These are phyloP conservation scores for Allygus modestus DNA, from an alignment of 2,888 invertebrate genomes.

Conservation along the genomic window DNA sequence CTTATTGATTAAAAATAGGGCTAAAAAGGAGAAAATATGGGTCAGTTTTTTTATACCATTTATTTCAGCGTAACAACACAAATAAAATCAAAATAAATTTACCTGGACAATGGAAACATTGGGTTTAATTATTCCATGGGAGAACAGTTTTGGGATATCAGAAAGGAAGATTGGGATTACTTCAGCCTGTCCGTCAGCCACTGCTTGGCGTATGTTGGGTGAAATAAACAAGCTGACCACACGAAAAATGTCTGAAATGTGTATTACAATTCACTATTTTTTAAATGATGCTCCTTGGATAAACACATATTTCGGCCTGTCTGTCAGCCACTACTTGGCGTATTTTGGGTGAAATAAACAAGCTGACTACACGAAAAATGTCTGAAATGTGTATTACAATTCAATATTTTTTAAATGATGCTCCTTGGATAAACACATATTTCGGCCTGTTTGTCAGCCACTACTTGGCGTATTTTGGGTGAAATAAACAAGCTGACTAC, in stretches of 20 bases:
- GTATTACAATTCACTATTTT: too few species aligned
- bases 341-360: conserved; percentile 96
- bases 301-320: too few species aligned
- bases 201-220: conserved; percentile 91
- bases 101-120: conserved; percentile 90
- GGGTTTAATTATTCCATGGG: conserved; percentile 88
- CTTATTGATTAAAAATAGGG: too few species aligned
- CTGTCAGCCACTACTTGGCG: conserved; percentile 92
- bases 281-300: too few species aligned
- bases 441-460: conserved; percentile 93
- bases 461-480: conserved; percentile 91
- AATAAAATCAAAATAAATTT: neutral
- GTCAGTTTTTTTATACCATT: too few species aligned
- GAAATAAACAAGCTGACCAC: conserved; percentile 91
- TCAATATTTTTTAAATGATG: too few species aligned
- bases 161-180: conserved; percentile 94
- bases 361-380: conserved; percentile 80
- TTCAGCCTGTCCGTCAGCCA: conserved; percentile 92
- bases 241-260: conserved; percentile 80
- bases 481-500: conserved; percentile 91
- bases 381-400: conserved; percentile 76
- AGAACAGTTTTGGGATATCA: conserved; percentile 94
- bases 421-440: too few species aligned
- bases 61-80: too few species aligned
- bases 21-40: too few species aligned